Evolutionary conservation across 2,797 vertebrate species (phyloP), one percentile per base, ranked within the genome.

Genomic region (Sarcoramphus papa): DNA sequence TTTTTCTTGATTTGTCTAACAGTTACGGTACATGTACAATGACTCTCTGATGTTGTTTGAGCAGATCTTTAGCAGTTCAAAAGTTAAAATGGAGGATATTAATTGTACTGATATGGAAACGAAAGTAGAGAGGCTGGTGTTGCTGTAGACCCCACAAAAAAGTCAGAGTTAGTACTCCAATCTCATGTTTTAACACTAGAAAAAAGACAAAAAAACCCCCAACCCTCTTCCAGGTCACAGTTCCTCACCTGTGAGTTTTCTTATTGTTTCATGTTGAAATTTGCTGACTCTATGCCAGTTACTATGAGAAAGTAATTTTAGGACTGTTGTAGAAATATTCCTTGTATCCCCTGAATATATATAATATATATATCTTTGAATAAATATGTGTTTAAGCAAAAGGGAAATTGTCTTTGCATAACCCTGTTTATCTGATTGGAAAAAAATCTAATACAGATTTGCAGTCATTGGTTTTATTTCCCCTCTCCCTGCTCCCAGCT

Each of bases 171-270:
- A 65, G 10, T 62, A 65, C 20, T 51, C 19, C 24, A 73, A 4
- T 33, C 25, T 82, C 6, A 3, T 35, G 14, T 65, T 81, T 78
- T 75, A 76, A 64, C 13, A 35, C 6, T 33, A 79, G 35, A 12
- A 53, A 62, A 80, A 50, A 22, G 7, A 12, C 1, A 8, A 31
- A 41, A 62, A 67, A 23, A 0, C 0, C 2, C 3, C 17, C 27
- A 50, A 8, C 15, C 3, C 10, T 57, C 11, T n/a, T 69, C 9
- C 30, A 62, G 10, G 11, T 69, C 20, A 27, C 27, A 12, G n/a
- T 73, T 80, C 17, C 12, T 94, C 22, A 48, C 17, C 17, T 63
- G 2, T 56, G 27, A 53, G 3, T 90, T 70, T 77, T 70, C 30
- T 31, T 64, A 23, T 1, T 41, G 10, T 76, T 90, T 65, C 7